Evolutionary conservation across 2,888 invertebrate genomes (phyloP).

Genomic region (Dryobota labecula): DNA sequence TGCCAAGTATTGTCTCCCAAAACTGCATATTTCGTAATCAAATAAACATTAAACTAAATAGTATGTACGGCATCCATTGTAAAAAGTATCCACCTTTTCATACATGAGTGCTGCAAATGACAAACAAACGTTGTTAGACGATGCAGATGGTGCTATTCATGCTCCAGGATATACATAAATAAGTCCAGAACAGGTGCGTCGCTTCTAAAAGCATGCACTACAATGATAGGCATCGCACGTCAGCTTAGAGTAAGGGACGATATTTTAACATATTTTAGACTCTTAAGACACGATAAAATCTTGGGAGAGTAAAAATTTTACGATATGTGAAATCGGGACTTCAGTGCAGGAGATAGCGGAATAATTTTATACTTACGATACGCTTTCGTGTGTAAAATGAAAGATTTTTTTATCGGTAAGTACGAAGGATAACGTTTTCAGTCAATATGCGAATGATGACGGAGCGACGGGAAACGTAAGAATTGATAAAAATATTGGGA

Average conservation of each 20-base stretch:
- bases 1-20: neutral
- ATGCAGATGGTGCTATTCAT: constrained; percentile 69
- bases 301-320: constrained; percentile 78
- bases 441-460: constrained; percentile 71
- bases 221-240: constrained; percentile 76
- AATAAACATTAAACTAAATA: constrained; percentile 7
- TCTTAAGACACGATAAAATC: constrained; percentile 75
- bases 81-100: constrained; percentile 15
- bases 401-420: constrained; percentile 74
- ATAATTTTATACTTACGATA: constrained; percentile 78
- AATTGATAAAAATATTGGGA: constrained; percentile 69
- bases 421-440: constrained; percentile 70
- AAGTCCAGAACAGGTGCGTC: constrained; percentile 81
- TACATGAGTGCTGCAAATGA: constrained; percentile 64
- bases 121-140: constrained; percentile 68
- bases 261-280: constrained; percentile 77
- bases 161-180: constrained; percentile 77
- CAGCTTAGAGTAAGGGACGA: constrained; percentile 71
- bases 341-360: constrained; percentile 75
- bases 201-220: constrained; percentile 74
- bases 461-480: constrained; percentile 41
- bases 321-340: constrained; percentile 80
- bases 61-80: neutral
- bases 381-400: constrained; percentile 77
- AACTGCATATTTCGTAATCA: neutral